A percentile compares a stretch with the other conserved stretches of the same genome.
These are phyloP conservation scores for Pardosa pseudoannulata DNA, from an alignment of 2,888 invertebrate genomes.

Conservation along the genomic window DNA sequence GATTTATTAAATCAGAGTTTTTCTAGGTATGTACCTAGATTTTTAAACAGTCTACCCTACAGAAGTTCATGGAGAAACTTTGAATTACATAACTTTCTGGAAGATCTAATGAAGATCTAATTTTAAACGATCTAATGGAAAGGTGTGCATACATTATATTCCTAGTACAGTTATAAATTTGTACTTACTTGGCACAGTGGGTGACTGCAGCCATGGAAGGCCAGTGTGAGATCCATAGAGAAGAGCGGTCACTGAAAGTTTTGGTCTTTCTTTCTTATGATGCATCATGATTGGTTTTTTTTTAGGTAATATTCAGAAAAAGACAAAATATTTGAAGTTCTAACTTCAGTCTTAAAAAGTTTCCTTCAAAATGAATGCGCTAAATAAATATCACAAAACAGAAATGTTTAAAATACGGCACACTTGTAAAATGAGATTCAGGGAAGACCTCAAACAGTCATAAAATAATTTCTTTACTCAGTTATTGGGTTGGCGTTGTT, in stretches of 20 bases:
- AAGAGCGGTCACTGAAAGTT: slow-evolving; percentile 87
- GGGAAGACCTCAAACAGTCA: background rate
- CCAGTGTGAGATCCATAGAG: slow-evolving; percentile 70
- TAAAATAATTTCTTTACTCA: background rate
- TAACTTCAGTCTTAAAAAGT: background rate
- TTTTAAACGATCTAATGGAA: too few relatives aligned
- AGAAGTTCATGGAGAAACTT: too few relatives aligned
- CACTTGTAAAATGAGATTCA: background rate
- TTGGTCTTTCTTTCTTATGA: slow-evolving; percentile 90
- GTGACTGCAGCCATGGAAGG: slow-evolving; percentile 55
- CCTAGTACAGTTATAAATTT: too few relatives aligned
- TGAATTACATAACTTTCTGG: too few relatives aligned
- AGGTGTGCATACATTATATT: too few relatives aligned
- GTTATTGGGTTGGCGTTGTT: slow-evolving; percentile 6
- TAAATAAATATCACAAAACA: background rate
- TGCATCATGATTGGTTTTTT: slow-evolving; percentile 37
- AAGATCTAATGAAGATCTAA: too few relatives aligned
- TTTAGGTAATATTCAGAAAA: background rate
- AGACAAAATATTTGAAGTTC: too few relatives aligned
- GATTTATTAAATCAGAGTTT: too few relatives aligned
- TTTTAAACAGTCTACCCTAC: too few relatives aligned
- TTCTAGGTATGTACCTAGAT: too few relatives aligned
- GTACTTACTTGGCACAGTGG: slow-evolving; percentile 46
- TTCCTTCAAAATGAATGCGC: background rate
- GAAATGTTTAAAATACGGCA: background rate